Evolutionary conservation across 2,797 vertebrate genomes (phyloP).

Genomic region (Betta splendens): DNA sequence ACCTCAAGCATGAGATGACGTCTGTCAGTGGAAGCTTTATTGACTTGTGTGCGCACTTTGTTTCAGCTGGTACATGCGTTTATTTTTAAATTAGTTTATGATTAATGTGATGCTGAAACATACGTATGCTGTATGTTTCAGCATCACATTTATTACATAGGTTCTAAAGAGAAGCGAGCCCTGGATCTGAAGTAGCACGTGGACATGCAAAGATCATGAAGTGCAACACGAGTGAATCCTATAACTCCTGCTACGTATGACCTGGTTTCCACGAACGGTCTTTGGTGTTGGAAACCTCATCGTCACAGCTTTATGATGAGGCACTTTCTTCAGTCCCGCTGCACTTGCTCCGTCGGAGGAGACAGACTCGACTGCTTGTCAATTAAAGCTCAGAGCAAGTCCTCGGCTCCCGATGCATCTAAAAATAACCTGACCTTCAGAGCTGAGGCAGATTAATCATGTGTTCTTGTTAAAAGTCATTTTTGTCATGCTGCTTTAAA

Average conservation of each 20-base stretch:
- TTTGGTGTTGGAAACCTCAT: slow-evolving; percentile 1
- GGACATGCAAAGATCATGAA: no score
- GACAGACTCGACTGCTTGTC: slow-evolving; percentile 22
- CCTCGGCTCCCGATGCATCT: slow-evolving; percentile 12
- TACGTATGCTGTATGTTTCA: no score
- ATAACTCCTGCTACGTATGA: background rate
- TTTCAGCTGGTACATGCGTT: no score
- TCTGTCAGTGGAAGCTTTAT: no score
- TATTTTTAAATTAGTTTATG: no score
- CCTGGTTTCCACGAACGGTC: slow-evolving; percentile 2
- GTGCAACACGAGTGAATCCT: no score
- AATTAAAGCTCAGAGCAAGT: slow-evolving; percentile 26
- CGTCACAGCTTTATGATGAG: background rate
- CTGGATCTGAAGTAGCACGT: no score
- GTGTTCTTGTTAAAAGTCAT: slow-evolving; percentile 7
- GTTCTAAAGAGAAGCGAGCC: no score
- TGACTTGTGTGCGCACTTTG: background rate
- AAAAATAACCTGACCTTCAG: slow-evolving; percentile 39
- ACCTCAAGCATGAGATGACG: no score
- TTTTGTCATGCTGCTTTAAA: slow-evolving; percentile 1
- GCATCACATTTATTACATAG: no score
- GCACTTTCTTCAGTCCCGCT: slow-evolving; percentile 14
- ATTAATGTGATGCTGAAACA: no score
- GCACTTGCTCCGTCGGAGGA: slow-evolving; percentile 23
- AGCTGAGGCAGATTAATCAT: slow-evolving; percentile 10